Conservation (phyloP, 1,140 invertebrate species). For the Batillaria attramentaria region DNA sequence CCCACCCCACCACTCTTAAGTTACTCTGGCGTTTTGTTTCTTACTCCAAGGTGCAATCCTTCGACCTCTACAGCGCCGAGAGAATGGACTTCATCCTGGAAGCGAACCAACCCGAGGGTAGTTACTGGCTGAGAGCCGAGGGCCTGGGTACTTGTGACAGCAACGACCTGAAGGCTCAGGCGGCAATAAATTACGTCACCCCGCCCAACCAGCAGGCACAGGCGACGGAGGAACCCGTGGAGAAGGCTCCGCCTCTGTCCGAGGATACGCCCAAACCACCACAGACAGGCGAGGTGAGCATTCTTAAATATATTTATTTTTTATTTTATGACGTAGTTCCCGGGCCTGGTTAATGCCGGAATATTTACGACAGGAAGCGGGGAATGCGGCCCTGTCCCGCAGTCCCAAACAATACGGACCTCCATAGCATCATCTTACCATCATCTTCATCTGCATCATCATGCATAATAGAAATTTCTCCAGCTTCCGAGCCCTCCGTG, state of each 20-base stretch:
- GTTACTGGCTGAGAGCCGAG: constrained; percentile 87
- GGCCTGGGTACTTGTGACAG: constrained; percentile 85
- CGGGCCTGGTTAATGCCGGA: too few relatives aligned
- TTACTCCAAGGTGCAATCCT: constrained; percentile 44
- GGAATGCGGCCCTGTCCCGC: too few relatives aligned
- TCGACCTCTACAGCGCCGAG: constrained; percentile 47
- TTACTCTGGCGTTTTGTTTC: too few relatives aligned
- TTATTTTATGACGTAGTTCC: not conserved
- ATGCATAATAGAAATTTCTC: too few relatives aligned
- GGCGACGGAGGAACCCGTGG: constrained; percentile 7
- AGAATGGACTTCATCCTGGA: constrained; percentile 84
- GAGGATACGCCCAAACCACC: not conserved
- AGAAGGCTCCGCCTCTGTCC: not conserved
- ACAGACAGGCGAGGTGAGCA: not conserved
- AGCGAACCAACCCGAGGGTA: constrained; percentile 79
- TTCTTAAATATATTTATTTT: not conserved
- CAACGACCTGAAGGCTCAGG: constrained; percentile 76
- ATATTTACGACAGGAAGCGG: too few relatives aligned
- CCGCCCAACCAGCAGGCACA: not conserved
- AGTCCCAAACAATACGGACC: too few relatives aligned
- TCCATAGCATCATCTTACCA: too few relatives aligned
- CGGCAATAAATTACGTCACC: not conserved
- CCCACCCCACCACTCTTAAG: too few relatives aligned
- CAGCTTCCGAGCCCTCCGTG: too few relatives aligned
- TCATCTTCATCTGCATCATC: too few relatives aligned